Base-by-base conservation (phyloP, 2,888 invertebrate species). In the Dione juno region DNA sequence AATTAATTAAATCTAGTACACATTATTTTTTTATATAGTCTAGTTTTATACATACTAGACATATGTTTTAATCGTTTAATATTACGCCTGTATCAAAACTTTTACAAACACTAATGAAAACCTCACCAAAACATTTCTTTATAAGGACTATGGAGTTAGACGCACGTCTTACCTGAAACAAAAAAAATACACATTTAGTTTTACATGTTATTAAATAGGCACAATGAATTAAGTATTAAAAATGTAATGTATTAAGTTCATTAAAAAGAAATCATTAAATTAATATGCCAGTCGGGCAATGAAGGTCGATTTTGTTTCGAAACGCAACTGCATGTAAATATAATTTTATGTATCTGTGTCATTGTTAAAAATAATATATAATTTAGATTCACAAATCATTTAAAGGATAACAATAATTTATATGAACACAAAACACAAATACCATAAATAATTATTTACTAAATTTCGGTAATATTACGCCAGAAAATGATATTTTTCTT, bases 341-440 rank as follows among this genome's bases (percentile, higher is more conserved):
- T 87, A 86, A 89, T 85, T 79, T 70, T 84, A 90, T 86, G 87
- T 84, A 87, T 87, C 84, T 87, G 84, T 89, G 88, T 81, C 87
- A 86, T 85, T 78, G 83, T 81, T 83, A 87, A 86, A 85, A 82
- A 66, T 66, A 67, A 68, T 59, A 72, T 67, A 68, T 59, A 72
- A 70, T 57, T 45, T 61, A 45, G n/a, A 45, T 16, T 45, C 61
- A 35, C 28, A 61, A 13, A 45, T n/a, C 45, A 45, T 35, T 45
- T 35, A n/a, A 43, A 21, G 41, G 28, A 11, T 28, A 45, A 43
- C 35, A 45, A 45, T 2, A 35, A 61, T 28, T 43, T 61, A 59
- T 14, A n/a, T 16, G 11, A 0, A 57, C 1, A 37, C 16, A 13
- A 3, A n/a, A 35, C n/a, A 35, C n/a, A 54, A 10, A 57, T 57